Base-by-base conservation (phyloP, 2,888 invertebrate genomes). In the Agonopterix alstromeriana region DNA sequence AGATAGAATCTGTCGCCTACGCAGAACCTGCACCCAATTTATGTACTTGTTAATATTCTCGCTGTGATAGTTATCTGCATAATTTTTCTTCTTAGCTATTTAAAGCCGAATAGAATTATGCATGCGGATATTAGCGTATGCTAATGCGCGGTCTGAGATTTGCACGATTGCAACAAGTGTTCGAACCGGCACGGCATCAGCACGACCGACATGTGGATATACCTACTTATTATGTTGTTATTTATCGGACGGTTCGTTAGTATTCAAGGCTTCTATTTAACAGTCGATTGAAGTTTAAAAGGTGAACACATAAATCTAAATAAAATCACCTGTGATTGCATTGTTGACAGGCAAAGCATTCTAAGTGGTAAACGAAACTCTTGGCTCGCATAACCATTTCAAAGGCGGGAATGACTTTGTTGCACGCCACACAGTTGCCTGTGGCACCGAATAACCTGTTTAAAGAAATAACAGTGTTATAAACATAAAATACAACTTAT, bases 321-420 rank as follows among this genome's bases (percentile, higher is more conserved):
- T 43, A 14, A 43, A 51, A 45, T 49, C 9, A 97, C 97, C 97
- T 95, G 90, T 97, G 96, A 90, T 95, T 96, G 86, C 97, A 97
- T 79, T 97, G 96, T 83, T 97, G 97, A 90, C 97, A 97, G 64
- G 97, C 96, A 81, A 97, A 97, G 82, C 97, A 97, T 82, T 97
- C 97, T 83, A 97, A 91, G 87, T 97, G 97, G 89, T 97, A 97
- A 57, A 97, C 97, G 83, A 97, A 96, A 73, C 94, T 94, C 83
- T 95, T 94, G 60, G 96, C 97, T 79, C 96, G 91, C 97, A 97
- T 97, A 67, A 97, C 97, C 96, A 97, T 96, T 90, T 97, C 97
- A 86, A 97, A 97, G 58, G 97, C 96, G 54, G 97, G 97, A 82
- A 97, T 97, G 76, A 94, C 94, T 91, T 97, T 97, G 85, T 94